Evolutionary conservation across 2,888 invertebrate species (phyloP).

Genomic region (Amblyjoppa proteus): DNA sequence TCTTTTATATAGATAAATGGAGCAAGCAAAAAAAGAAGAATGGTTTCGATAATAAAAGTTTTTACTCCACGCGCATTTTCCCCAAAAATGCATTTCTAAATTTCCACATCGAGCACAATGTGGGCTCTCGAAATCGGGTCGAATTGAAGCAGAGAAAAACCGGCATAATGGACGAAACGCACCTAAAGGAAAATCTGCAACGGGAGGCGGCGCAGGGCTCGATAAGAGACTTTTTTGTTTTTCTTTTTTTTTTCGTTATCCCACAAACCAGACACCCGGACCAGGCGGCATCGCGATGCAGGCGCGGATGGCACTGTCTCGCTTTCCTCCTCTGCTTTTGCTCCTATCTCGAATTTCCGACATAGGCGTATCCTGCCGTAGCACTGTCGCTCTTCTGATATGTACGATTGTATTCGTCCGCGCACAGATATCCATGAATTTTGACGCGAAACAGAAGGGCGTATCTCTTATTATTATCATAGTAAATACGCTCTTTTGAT

Average conservation of each 20-base stretch:
- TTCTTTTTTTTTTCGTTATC: not conserved
- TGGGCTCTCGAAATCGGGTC: constrained; percentile 23
- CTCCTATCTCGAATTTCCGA: constrained; percentile 56
- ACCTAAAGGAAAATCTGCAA: constrained; percentile 7
- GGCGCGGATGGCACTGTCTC: not conserved
- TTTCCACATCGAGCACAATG: constrained; percentile 9
- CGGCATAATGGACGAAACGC: constrained; percentile 15
- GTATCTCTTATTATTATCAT: not conserved
- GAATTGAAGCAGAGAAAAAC: constrained; percentile 14
- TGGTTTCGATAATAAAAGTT: not conserved
- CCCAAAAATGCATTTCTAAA: not conserved
- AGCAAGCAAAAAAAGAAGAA: not conserved
- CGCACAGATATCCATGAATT: not conserved
- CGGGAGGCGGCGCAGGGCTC: constrained; percentile 53
- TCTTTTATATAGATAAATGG: too few relatives aligned
- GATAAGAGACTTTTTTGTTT: constrained; percentile 54
- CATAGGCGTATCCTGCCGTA: constrained; percentile 49
- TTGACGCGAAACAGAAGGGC: not conserved
- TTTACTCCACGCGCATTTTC: not conserved
- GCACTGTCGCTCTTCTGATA: constrained; percentile 38
- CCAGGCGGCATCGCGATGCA: constrained; percentile 10
- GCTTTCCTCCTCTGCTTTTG: constrained; percentile 38
- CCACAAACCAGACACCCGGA: constrained; percentile 50
- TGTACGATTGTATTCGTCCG: constrained; percentile 1
- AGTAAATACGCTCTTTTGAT: constrained; percentile 15